These are phyloP conservation scores for Lasioglossum villosulum DNA, from an alignment of 2,888 invertebrate genomes.

Conservation along the genomic window DNA sequence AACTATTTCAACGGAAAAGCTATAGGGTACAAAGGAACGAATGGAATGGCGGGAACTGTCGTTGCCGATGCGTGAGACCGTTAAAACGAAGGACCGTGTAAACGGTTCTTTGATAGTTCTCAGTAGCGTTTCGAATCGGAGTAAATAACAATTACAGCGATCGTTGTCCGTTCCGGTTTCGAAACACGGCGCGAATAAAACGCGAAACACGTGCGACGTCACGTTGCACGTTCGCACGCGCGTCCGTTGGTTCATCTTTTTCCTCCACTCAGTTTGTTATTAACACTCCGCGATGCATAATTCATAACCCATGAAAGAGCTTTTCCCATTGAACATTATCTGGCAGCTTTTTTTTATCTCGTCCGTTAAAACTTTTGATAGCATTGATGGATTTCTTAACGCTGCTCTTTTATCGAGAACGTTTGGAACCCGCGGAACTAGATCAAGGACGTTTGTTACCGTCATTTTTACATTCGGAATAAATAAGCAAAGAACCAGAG, in stretches of 20 bases:
- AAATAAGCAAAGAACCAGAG: not conserved
- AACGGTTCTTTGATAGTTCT: constrained; percentile 42
- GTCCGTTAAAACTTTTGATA: not conserved
- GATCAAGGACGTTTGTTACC: not conserved
- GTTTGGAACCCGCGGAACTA: not conserved
- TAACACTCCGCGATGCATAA: not conserved
- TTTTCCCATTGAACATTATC: not conserved
- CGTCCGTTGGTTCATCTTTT: constrained; percentile 12
- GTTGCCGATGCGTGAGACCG: constrained; percentile 15
- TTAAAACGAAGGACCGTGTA: constrained; percentile 31
- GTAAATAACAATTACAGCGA: constrained; percentile 42
- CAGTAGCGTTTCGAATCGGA: constrained; percentile 24
- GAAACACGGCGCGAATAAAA: constrained; percentile 15
- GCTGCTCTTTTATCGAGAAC: not conserved
- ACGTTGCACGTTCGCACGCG: constrained; percentile 24
- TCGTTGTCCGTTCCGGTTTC: constrained; percentile 28
- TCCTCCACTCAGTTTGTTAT: not conserved
- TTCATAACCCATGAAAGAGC: not conserved
- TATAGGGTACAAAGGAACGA: constrained; percentile 4
- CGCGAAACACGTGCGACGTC: constrained; percentile 37
- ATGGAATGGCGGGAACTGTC: constrained; percentile 8
- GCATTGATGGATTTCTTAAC: not conserved
- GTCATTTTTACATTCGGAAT: not conserved
- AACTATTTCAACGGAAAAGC: constrained; percentile 38
- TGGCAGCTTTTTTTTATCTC: not conserved